phyloP scores from a whole-genome alignment of 2,888 invertebrate species.

The Lordiphosa fenestrarum region DNA sequence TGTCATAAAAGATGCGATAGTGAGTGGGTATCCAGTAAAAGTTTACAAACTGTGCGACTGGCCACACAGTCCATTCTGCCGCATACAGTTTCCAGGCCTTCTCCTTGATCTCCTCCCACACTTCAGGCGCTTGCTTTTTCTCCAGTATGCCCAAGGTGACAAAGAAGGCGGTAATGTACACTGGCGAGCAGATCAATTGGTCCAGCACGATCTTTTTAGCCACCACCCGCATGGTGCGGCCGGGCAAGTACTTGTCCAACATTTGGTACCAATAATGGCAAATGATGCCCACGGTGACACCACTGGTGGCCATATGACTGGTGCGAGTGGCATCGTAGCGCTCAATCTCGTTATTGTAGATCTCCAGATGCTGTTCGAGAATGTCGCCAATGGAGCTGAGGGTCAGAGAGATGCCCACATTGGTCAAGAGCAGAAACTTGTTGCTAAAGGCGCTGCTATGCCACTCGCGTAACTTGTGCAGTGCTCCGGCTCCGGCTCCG shows the following conservation, averaged over 20 bases:
- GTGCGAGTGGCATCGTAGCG: conserved; percentile 84
- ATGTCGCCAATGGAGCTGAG: conserved; percentile 90
- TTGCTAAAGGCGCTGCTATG: conserved; percentile 82
- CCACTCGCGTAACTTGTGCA: conserved; percentile 61
- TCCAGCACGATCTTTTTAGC: conserved; percentile 90
- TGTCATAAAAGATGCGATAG: conserved; percentile 93
- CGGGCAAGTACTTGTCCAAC: conserved; percentile 87
- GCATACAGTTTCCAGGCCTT: conserved; percentile 90
- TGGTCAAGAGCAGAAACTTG: conserved; percentile 89
- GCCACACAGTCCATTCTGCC: conserved; percentile 96
- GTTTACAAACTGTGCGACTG: conserved; percentile 95
- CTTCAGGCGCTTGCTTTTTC: conserved; percentile 82
- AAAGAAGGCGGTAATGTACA: conserved; percentile 89
- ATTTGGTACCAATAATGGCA: conserved; percentile 93
- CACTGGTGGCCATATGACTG: conserved; percentile 88
- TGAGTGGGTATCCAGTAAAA: conserved; percentile 91
- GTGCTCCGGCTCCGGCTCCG: conserved; percentile 7
- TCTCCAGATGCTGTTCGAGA: conserved; percentile 90
- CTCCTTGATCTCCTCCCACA: conserved; percentile 85
- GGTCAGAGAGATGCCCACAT: conserved; percentile 87
- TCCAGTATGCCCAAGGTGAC: conserved; percentile 88
- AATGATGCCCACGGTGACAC: conserved; percentile 88
- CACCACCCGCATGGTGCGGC: conserved; percentile 84
- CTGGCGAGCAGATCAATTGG: conserved; percentile 91
- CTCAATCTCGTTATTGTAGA: conserved; percentile 82